These are phyloP conservation scores for Forpus xanthops DNA, from an alignment of 2,797 vertebrate species.

Conservation along the genomic window DNA sequence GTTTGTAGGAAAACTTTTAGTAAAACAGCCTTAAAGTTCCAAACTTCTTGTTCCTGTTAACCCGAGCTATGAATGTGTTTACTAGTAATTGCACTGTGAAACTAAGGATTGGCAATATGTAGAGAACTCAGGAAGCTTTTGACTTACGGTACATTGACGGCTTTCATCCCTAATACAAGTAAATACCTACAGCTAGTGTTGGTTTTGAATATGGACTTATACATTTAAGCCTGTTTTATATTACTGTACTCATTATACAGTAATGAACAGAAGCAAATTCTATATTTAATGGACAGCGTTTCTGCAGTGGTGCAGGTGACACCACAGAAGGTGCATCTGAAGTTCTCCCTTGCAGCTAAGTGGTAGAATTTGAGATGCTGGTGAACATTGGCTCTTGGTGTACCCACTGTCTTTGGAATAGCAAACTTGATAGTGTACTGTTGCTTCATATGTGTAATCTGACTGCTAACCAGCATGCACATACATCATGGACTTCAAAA, in stretches of 20 bases:
- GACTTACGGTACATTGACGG: not conserved
- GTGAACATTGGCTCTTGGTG: not conserved
- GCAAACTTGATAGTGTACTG: not conserved
- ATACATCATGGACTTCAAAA: not conserved
- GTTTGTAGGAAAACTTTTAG: not conserved
- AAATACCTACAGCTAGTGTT: not conserved
- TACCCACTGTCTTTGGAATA: not conserved
- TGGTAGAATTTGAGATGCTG: not conserved
- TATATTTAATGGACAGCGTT: not conserved
- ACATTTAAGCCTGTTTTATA: not conserved
- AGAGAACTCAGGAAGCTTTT: constrained; percentile 62
- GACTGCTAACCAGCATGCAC: not conserved
- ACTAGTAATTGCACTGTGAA: constrained; percentile 62
- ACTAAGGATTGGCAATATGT: constrained; percentile 27
- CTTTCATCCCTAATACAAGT: not conserved
- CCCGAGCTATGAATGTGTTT: constrained; percentile 50
- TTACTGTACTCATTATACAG: not conserved
- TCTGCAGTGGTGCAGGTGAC: not conserved
- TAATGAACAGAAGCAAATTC: not conserved
- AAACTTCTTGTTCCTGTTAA: not conserved
- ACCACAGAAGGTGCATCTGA: not conserved
- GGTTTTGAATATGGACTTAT: not conserved
- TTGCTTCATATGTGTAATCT: not conserved
- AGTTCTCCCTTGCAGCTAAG: not conserved
- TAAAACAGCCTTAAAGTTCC: constrained; percentile 17